phyloP scores from a whole-genome alignment of 2,113 vertebrate genomes.

The Petrocephalus zakoni region DNA sequence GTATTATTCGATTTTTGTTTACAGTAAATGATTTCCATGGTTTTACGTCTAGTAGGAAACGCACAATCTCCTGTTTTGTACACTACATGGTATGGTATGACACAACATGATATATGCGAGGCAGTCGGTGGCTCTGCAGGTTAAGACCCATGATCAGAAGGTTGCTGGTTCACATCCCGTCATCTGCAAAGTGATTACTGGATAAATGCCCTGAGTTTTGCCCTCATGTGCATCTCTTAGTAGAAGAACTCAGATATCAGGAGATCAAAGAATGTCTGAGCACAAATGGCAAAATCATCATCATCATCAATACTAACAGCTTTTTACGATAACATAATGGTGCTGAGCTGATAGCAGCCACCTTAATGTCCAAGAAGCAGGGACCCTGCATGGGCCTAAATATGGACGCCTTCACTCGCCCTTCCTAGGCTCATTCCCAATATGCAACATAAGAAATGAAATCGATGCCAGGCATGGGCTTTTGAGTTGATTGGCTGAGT shows the following conservation, averaged over 20 bases:
- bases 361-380: background rate
- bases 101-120: background rate
- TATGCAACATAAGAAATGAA: background rate
- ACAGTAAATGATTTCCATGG: background rate
- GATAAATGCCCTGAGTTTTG: background rate
- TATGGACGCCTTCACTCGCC: background rate
- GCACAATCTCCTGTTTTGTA: background rate
- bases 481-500: background rate
- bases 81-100: background rate
- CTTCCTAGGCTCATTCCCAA: background rate
- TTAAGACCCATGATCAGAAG: background rate
- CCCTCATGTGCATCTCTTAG: background rate
- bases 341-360: background rate
- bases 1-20: background rate
- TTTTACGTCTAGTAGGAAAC: background rate
- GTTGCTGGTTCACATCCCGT: background rate
- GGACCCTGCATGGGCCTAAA: background rate
- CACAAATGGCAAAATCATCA: background rate
- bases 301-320: background rate
- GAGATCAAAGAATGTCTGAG: background rate
- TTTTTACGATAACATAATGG: background rate
- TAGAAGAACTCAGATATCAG: background rate
- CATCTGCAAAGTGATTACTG: background rate
- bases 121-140: background rate
- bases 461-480: background rate